Base-by-base conservation (phyloP, 92 coral and sea anemone genomes). In the Paramuricea clavata region DNA sequence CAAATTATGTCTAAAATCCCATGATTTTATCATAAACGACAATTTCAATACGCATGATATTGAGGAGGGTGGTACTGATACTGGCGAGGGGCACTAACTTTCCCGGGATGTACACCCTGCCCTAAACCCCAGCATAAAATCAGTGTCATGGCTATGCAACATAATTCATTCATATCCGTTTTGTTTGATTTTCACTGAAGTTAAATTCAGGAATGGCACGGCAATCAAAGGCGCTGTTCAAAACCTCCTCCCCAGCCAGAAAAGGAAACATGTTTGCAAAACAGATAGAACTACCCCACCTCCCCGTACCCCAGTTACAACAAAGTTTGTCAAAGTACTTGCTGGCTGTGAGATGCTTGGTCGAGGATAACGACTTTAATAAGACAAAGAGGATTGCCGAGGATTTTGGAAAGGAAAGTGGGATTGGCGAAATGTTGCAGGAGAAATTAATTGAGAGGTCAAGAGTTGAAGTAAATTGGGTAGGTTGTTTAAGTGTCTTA, bases 311-410 rank as follows among this genome's bases (percentile, higher is more conserved):
- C 16, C 60, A 95, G 56, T 56, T 97, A 16, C 95, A 97, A 44
- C 94, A 97, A 54, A 97, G 97, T 67, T 93, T 97, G 95, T 96
- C 95, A 69, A 97, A 94, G 68, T 97, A 97, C 62, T 90, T 94
- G 30, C 68, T 57, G 39, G 97, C 98, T 30, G 89, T 97, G 16
- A 88, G 83, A 26, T 92, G 98, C 25, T 85, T 97, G 70, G 94
- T 97, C 22, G 93, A 94, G 64, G 94, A 97, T 22, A 95, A 92
- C 47, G 94, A 97, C 81, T 97, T 89, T 85, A 87, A 88, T 16
- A 90, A 89, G 52, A 95, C 94, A 32, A 87, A 93, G 32, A 85
- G 83, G 42, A 65, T 96, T 30, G 99, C 90, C 12, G 90, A 94
- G 6, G 98, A 97, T 22, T 97, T 97, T 77, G 87, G 89, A 41